Evolutionary conservation across 2,797 vertebrate genomes (phyloP).

Genomic region (Eupleurogrammus muticus): DNA sequence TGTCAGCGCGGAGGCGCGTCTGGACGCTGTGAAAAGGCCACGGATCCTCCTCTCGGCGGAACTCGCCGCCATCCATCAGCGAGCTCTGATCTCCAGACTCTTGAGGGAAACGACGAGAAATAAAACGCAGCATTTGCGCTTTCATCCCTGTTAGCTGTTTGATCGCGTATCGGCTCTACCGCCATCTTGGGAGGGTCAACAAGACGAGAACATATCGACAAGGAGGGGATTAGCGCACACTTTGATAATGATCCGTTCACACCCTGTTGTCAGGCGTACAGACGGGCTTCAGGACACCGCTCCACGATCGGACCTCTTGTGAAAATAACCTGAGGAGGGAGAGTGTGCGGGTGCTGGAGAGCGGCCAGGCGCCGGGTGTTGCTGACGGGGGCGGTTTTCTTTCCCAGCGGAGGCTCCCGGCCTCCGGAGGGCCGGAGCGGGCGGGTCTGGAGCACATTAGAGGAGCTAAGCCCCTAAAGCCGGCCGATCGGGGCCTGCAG

Average conservation of each 20-base stretch:
- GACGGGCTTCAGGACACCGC: conserved; percentile 22
- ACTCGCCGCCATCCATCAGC: not conserved
- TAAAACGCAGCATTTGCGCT: too few species aligned
- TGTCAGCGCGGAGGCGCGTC: not conserved
- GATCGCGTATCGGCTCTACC: too few species aligned
- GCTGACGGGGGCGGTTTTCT: conserved; percentile 57
- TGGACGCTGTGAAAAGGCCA: conserved; percentile 48
- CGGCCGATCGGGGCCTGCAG: conserved; percentile 43
- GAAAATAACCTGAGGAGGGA: conserved; percentile 52
- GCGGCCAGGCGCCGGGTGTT: conserved; percentile 53
- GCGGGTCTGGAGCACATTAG: conserved; percentile 70
- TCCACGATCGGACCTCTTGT: conserved; percentile 29
- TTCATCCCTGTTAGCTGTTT: too few species aligned
- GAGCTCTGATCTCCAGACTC: too few species aligned
- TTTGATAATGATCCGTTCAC: too few species aligned
- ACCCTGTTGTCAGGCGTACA: not conserved
- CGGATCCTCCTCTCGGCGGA: not conserved
- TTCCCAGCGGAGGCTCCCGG: conserved; percentile 18
- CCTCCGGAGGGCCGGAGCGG: conserved; percentile 37
- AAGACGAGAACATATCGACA: too few species aligned
- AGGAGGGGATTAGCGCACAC: too few species aligned
- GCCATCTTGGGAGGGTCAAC: too few species aligned
- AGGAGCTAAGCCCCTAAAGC: conserved; percentile 57
- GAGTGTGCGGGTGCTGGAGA: conserved; percentile 39
- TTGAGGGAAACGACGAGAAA: too few species aligned